Evolutionary conservation across 2,113 vertebrate species (phyloP).

Genomic region (Mungos mungo): DNA sequence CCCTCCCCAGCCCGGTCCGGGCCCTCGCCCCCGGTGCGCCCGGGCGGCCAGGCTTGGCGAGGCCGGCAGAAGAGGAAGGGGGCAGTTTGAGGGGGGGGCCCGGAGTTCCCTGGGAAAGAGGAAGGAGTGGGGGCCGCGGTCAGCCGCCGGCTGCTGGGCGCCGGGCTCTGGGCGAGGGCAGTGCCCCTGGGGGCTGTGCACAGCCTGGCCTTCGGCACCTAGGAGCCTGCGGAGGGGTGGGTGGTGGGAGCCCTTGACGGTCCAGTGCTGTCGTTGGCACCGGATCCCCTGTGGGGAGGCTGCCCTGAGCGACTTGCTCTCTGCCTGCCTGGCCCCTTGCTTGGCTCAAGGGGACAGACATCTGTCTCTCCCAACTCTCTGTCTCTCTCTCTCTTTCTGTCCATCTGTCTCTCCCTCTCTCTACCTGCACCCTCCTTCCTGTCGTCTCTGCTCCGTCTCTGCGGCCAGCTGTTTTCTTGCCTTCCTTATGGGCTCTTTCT

Average conservation of each 20-base stretch:
- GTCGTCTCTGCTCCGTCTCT: not conserved
- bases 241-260: not conserved
- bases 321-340: not conserved
- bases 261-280: accelerated
- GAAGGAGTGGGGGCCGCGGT: not conserved
- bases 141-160: not conserved
- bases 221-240: not conserved
- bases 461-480: not conserved
- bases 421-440: accelerated
- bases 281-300: not conserved
- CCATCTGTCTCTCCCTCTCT: not conserved
- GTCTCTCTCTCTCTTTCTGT: not conserved
- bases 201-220: not conserved
- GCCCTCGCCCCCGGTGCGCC: not conserved
- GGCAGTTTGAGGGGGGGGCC: not conserved
- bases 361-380: not conserved
- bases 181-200: not conserved
- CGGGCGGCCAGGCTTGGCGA: no score
- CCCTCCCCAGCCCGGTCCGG: not conserved
- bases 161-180: not conserved
- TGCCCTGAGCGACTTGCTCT: not conserved
- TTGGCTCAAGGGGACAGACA: accelerated
- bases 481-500: not conserved
- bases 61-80: not conserved
- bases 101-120: not conserved